phyloP scores from a whole-genome alignment of 2,888 invertebrate genomes.

The Serrognathus titanus region DNA sequence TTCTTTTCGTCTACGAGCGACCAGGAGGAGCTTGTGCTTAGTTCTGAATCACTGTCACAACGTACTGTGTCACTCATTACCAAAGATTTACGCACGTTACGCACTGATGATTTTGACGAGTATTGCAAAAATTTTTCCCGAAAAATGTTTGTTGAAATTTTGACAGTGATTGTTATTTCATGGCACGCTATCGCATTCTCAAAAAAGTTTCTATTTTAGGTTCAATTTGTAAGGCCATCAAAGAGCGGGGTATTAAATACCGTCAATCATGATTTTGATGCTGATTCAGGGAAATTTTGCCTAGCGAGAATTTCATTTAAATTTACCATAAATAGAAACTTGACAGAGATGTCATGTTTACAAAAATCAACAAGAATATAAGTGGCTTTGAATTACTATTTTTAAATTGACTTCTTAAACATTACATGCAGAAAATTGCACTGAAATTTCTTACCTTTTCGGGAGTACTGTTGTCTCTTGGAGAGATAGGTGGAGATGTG shows the following conservation, averaged over 20 bases:
- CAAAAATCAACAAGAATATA: too few species aligned
- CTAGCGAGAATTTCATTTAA: too few species aligned
- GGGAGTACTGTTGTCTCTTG: slow-evolving; percentile 41
- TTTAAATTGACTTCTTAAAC: not conserved
- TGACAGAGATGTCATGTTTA: too few species aligned
- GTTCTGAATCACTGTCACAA: slow-evolving; percentile 33
- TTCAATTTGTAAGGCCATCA: too few species aligned
- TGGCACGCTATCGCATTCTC: not conserved
- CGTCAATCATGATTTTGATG: too few species aligned
- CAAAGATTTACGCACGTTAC: slow-evolving; percentile 19
- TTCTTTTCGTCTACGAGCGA: slow-evolving; percentile 29
- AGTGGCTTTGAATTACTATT: not conserved
- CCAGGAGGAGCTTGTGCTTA: slow-evolving; percentile 39
- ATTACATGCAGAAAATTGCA: not conserved
- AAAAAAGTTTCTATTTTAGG: too few species aligned
- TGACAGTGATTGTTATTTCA: slow-evolving; percentile 14
- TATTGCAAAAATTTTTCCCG: not conserved
- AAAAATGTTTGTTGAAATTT: slow-evolving; percentile 16
- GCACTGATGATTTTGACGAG: slow-evolving; percentile 24
- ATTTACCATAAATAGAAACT: too few species aligned
- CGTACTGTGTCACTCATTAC: slow-evolving; percentile 23
- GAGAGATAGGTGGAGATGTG: slow-evolving; percentile 43
- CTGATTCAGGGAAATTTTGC: too few species aligned
- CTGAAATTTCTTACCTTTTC: slow-evolving; percentile 40
- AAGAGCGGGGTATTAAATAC: too few species aligned